These are phyloP conservation scores for Phacellophora camtschatica DNA, from an alignment of 30 jellyfish, hydroid and myxozoan genomes.

Conservation along the genomic window DNA sequence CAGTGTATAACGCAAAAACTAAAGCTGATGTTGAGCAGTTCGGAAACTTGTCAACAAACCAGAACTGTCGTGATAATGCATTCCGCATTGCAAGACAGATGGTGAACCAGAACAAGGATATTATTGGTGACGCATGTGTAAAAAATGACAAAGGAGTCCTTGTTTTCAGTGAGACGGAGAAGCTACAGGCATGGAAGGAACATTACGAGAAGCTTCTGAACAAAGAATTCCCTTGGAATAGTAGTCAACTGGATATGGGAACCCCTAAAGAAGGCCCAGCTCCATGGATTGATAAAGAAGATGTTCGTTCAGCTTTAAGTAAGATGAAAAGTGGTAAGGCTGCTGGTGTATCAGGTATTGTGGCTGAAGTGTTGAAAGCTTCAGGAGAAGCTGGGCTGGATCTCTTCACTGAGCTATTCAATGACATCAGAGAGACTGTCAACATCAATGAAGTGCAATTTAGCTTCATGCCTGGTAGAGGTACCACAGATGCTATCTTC, in stretches of 20 bases:
- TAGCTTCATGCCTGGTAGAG: slow-evolving; percentile 20
- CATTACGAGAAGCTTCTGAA: slow-evolving; percentile 5
- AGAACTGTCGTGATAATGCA: too few relatives aligned
- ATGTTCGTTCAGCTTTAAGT: background rate
- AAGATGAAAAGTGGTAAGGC: slow-evolving; percentile 22
- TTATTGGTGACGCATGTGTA: background rate
- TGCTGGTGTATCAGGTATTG: slow-evolving; percentile 5
- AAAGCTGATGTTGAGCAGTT: too few relatives aligned
- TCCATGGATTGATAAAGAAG: background rate
- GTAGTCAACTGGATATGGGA: background rate
- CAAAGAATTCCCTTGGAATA: background rate
- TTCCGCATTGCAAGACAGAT: too few relatives aligned
- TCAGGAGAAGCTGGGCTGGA: background rate
- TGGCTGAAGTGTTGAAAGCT: background rate
- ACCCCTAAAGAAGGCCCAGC: background rate
- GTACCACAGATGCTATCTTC: background rate
- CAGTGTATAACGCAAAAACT: background rate
- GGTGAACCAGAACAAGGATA: background rate
- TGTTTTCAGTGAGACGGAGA: too few relatives aligned
- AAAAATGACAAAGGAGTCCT: background rate
- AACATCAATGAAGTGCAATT: slow-evolving; percentile 3
- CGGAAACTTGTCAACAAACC: too few relatives aligned
- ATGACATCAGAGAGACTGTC: background rate
- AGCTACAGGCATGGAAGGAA: background rate
- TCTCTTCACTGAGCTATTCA: background rate